Evolutionary conservation across 1,140 invertebrate genomes (phyloP).

Genomic region (Schlechtendalia chinensis): DNA sequence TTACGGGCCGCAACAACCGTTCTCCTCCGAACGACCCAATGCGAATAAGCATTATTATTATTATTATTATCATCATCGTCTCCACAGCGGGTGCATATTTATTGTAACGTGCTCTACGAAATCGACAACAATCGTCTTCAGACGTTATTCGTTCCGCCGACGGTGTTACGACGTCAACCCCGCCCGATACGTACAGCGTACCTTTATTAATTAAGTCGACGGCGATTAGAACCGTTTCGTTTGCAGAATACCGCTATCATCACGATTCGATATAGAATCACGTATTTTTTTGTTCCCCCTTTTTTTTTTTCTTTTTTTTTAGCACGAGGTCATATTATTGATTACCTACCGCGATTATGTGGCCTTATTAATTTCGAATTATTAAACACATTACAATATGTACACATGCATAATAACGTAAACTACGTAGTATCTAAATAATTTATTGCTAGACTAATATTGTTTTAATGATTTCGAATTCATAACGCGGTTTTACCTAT

Average conservation of each 20-base stretch:
- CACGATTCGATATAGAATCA: background rate
- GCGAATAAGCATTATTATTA: too few relatives aligned
- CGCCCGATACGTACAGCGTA: too few relatives aligned
- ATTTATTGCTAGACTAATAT: background rate
- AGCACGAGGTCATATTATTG: conserved; percentile 9
- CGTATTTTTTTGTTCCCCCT: background rate
- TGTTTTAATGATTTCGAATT: background rate
- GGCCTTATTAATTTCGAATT: conserved; percentile 9
- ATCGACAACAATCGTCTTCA: background rate
- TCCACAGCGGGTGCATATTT: too few relatives aligned
- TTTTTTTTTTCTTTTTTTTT: background rate
- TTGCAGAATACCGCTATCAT: too few relatives aligned
- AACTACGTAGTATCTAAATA: background rate
- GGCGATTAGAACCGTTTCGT: background rate
- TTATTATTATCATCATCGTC: too few relatives aligned
- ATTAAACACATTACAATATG: background rate
- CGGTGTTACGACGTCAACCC: background rate
- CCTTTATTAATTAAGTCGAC: background rate
- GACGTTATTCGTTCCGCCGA: background rate
- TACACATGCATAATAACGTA: too few relatives aligned
- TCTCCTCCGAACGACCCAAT: too few relatives aligned
- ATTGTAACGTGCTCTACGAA: background rate
- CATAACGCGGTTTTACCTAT: too few relatives aligned
- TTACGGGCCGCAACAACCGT: too few relatives aligned
- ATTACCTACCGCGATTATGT: background rate